Evolutionary conservation across 2,113 vertebrate genomes (phyloP), one percentile per base, ranked within the genome.

Genomic region (Mixornis gularis): DNA sequence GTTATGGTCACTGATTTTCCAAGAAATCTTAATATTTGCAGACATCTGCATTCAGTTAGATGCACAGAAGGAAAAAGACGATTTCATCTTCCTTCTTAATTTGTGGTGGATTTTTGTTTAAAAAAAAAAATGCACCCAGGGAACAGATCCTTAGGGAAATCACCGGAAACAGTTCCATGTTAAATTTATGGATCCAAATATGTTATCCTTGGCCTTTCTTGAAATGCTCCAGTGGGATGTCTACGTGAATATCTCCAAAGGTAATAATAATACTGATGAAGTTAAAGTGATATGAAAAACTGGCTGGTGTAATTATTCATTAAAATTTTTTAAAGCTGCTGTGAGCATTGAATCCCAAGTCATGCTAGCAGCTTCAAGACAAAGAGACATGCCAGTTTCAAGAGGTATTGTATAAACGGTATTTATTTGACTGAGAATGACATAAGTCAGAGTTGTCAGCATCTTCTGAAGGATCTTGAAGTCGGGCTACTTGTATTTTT

Each of bases 1-100:
- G 78, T 87, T 94, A 89, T 1, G 43, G 89, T 85, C 78, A 87
- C 59, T 89, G 84, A 83, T 93, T 91, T 92, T 94, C 71, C 84
- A 69, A 66, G 63, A 90, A 89, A 62, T 46, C 46, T 24, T 95
- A 87, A 63, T 92, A 91, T 94, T 79, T 92, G 34, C 80, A 91
- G 70, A 69, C 66, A 73, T 76, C 43, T 88, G 77, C 27, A 32
- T 80, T 63, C 34, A 38, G 88, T 84, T 79, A 86, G 49, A 56
- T 59, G 53, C 46, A 82, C n/a, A 70, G 55, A 92, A 88, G 63
- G 78, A 89, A 91, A 80, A 91, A 87, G 30, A 8, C 1, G 0
- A 69, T 93, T 95, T 95, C 4, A 40, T 92, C 71, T 69, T 82
- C 14, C 44, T 90, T 43, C 49, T 79, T 83, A 53, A 51, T 89